Percentiles rank a stretch among this genome's conserved stretches.
phyloP scores from a whole-genome alignment of 2,888 invertebrate species.

The Phyllotreta cruciferae region DNA sequence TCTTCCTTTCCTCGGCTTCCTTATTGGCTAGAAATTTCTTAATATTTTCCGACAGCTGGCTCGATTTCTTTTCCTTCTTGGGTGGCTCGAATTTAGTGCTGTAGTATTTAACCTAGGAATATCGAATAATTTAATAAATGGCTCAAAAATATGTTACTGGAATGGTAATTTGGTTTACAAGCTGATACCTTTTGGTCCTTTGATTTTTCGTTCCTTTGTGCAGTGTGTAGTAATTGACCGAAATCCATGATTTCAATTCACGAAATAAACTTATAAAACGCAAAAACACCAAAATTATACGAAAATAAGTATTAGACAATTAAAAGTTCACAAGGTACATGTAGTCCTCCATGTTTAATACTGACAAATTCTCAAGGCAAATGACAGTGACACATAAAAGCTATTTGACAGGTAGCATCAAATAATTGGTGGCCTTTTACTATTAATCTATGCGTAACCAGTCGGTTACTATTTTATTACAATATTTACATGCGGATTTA shows the following conservation, averaged over 20 bases:
- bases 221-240: slow-evolving; percentile 66
- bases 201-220: slow-evolving; percentile 66
- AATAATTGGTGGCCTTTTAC: no score
- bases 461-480: no score
- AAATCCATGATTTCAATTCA: slow-evolving; percentile 64
- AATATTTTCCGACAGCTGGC: slow-evolving; percentile 66
- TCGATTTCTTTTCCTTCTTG: slow-evolving; percentile 72
- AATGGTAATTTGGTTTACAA: slow-evolving; percentile 4
- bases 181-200: slow-evolving; percentile 22
- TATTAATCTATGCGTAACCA: no score
- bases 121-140: not conserved
- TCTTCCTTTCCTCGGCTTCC: slow-evolving; percentile 78
- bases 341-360: slow-evolving; percentile 38
- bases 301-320: slow-evolving; percentile 33
- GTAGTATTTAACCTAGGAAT: slow-evolving; percentile 66
- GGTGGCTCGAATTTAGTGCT: slow-evolving; percentile 83
- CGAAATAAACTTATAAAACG: not conserved
- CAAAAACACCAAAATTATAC: not conserved
- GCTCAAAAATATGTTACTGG: slow-evolving; percentile 1
- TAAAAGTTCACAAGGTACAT: slow-evolving; percentile 45
- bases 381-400: not conserved
- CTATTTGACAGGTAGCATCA: no score
- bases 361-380: slow-evolving; percentile 16
- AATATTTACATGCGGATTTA: no score
- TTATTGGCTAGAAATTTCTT: slow-evolving; percentile 83